These are phyloP conservation scores for Rhingia rostrata DNA, from an alignment of 2,888 invertebrate genomes.

Conservation along the genomic window DNA sequence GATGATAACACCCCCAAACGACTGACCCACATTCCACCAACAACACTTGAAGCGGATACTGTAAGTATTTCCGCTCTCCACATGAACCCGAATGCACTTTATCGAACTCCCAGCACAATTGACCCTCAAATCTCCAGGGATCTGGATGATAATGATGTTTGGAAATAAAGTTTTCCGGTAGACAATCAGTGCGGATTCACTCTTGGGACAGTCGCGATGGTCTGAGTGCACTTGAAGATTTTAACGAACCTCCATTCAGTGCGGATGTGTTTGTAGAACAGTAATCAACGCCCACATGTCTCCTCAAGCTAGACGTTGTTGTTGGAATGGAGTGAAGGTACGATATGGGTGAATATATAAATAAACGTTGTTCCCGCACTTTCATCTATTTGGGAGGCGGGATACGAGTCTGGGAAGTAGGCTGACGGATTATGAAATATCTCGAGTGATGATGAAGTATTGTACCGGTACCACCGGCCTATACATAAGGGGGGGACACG, in stretches of 20 bases:
- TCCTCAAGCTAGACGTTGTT: conserved; percentile 2
- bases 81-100: conserved; percentile 17
- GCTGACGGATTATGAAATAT: conserved; percentile 65
- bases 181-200: conserved; percentile 34
- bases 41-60: background rate
- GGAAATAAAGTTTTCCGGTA: conserved; percentile 50
- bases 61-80: conserved; percentile 31
- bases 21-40: conserved; percentile 22
- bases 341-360: conserved; percentile 20
- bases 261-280: conserved; percentile 29
- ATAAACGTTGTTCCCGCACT: conserved; percentile 6
- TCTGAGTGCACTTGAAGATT: conserved; percentile 34
- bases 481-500: background rate
- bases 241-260: conserved; percentile 51
- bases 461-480: conserved; percentile 6
- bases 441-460: conserved; percentile 55
- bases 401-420: conserved; percentile 45
- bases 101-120: conserved; percentile 41
- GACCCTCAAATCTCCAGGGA: conserved; percentile 43
- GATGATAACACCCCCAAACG: background rate
- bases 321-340: background rate
- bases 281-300: conserved; percentile 56
- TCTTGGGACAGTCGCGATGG: background rate
- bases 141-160: conserved; percentile 8
- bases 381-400: background rate